A percentile compares a stretch with the other conserved stretches of the same genome.
Conservation (phyloP, 2,797 vertebrate species). For the Streptopelia turtur region DNA sequence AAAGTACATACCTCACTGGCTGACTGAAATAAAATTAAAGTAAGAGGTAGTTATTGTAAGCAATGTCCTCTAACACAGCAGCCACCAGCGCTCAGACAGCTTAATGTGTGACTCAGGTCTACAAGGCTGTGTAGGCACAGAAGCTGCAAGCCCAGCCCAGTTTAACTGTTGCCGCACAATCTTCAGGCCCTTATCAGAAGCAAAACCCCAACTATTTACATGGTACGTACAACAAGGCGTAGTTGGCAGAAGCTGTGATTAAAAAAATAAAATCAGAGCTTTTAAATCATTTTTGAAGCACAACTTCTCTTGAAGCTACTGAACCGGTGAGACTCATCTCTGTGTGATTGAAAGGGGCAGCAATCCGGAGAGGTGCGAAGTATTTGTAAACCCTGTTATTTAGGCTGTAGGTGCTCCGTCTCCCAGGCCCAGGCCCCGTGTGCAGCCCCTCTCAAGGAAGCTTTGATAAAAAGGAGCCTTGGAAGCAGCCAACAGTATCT, state of each 20-base stretch:
- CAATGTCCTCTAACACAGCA: neutral
- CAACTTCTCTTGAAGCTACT: neutral
- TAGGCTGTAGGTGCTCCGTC: rapidly evolving
- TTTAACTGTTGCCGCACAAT: neutral
- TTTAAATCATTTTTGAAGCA: neutral
- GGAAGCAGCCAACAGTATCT: neutral
- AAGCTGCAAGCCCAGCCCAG: neutral
- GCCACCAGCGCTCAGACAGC: neutral
- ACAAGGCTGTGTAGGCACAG: neutral
- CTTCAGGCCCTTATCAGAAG: neutral
- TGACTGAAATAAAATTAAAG: neutral
- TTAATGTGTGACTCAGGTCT: slow-evolving; percentile 24
- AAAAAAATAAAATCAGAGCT: neutral
- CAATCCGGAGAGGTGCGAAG: neutral
- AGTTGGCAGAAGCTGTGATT: neutral
- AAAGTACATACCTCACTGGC: neutral
- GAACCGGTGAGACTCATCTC: neutral
- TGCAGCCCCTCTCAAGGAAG: neutral
- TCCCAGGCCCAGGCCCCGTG: rapidly evolving
- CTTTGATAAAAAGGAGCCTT: neutral
- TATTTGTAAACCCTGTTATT: rapidly evolving
- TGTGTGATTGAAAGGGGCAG: neutral
- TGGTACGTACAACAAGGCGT: rapidly evolving
- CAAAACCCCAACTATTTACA: neutral
- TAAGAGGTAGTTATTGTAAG: neutral